A percentile compares a stretch with the other conserved stretches of the same genome.
phyloP scores from a whole-genome alignment of 2,797 vertebrate genomes.

The Alfaro cultratus region DNA sequence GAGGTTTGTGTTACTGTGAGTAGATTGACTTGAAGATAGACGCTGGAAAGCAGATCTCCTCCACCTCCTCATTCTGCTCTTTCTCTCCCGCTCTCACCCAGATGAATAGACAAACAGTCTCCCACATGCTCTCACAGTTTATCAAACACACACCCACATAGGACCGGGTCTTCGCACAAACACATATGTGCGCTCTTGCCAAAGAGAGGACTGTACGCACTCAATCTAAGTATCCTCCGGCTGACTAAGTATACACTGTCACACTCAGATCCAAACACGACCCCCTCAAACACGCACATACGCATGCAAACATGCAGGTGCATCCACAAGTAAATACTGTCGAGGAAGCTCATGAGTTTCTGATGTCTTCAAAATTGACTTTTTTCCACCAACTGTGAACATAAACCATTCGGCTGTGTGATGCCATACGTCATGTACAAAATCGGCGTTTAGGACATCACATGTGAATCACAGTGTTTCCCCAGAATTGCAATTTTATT shows the following conservation, averaged over 20 bases:
- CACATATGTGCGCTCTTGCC: conserved; percentile 79
- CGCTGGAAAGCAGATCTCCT: conserved; percentile 71
- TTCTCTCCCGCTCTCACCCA: conserved; percentile 67
- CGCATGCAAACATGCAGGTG: conserved; percentile 74
- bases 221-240: conserved; percentile 70
- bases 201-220: conserved; percentile 72
- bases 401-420: conserved; percentile 46
- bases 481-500: conserved; percentile 12
- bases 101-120: conserved; percentile 86
- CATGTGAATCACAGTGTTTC: conserved; percentile 49
- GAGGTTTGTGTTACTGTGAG: conserved; percentile 74
- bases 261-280: conserved; percentile 72
- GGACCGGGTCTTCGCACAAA: conserved; percentile 80
- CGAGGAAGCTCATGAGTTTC: conserved; percentile 43
- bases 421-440: conserved; percentile 39
- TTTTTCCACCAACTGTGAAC: conserved; percentile 59
- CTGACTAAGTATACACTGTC: conserved; percentile 76
- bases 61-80: conserved; percentile 76
- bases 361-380: conserved; percentile 42
- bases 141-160: conserved; percentile 86
- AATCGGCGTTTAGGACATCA: conserved; percentile 37
- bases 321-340: conserved; percentile 68
- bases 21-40: conserved; percentile 81
- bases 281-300: conserved; percentile 66
- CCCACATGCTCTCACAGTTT: conserved; percentile 85